Conservation (phyloP, 2,888 invertebrate species). For the Monochamus alternatus region DNA sequence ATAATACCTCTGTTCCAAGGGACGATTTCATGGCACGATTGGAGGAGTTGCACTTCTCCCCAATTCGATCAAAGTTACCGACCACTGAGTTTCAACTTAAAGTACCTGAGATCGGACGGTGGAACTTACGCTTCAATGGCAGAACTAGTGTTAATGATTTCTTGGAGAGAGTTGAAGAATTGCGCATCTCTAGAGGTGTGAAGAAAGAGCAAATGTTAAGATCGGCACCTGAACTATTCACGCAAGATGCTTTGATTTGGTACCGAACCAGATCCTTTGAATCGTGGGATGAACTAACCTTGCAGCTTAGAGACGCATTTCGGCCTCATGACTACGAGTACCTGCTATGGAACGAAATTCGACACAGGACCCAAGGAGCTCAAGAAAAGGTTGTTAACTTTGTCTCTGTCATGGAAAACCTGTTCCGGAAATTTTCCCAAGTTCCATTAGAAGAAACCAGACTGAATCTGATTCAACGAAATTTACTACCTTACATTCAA, state of each 20-base stretch:
- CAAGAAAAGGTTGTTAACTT: slow-evolving; percentile 28
- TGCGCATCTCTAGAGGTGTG: slow-evolving; percentile 44
- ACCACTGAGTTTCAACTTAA: background rate
- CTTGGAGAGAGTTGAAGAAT: slow-evolving; percentile 52
- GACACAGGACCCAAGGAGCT: slow-evolving; percentile 35
- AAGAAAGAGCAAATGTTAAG: slow-evolving; percentile 40
- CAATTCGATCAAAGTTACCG: background rate
- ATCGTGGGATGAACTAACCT: slow-evolving; percentile 23
- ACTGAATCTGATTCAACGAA: background rate
- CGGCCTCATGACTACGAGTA: slow-evolving; percentile 34
- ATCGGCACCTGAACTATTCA: slow-evolving; percentile 51
- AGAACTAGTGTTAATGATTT: slow-evolving; percentile 40
- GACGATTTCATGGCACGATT: background rate
- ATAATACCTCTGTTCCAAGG: background rate
- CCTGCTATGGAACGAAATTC: slow-evolving; percentile 34
- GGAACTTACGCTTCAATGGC: background rate
- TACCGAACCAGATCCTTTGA: background rate
- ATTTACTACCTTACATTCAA: background rate
- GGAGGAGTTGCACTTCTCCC: background rate
- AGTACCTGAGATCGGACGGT: background rate
- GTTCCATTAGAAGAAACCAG: background rate
- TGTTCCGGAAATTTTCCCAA: slow-evolving; percentile 19
- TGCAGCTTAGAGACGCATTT: slow-evolving; percentile 14
- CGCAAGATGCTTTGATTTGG: slow-evolving; percentile 42
- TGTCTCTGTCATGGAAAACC: slow-evolving; percentile 34